Conservation (phyloP, 2,113 vertebrate genomes). For the Hyperoodon ampullatus region DNA sequence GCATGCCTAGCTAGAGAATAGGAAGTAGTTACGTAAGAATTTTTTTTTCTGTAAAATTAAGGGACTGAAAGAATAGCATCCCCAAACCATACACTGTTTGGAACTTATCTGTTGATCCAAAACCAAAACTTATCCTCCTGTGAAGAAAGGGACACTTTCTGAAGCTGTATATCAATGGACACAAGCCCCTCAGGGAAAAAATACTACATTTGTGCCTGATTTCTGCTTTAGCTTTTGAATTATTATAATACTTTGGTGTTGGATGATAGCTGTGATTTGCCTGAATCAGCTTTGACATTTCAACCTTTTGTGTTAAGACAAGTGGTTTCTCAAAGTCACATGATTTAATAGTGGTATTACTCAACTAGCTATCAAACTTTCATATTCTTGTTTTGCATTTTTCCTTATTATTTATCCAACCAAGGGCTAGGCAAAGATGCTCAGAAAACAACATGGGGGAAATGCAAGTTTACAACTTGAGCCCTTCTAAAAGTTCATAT, state of each 20-base stretch:
- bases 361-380: neutral
- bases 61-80: neutral
- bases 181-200: neutral
- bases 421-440: neutral
- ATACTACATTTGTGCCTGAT: neutral
- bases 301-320: neutral
- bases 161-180: neutral
- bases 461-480: neutral
- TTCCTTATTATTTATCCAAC: neutral
- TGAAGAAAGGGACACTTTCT: neutral
- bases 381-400: neutral
- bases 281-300: neutral
- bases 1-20: neutral
- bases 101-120: neutral
- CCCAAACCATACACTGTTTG: neutral
- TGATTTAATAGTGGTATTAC: neutral
- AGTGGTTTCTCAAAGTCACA: neutral
- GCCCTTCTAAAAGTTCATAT: neutral
- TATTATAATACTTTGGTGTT: neutral
- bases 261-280: neutral
- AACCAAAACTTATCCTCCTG: neutral
- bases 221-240: neutral
- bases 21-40: neutral
- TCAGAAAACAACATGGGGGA: neutral
- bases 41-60: conserved; percentile 5